Evolutionary conservation across 2,888 invertebrate species (phyloP), one percentile per base, ranked within the genome.

Genomic region (Dryocosmus kuriphilus): DNA sequence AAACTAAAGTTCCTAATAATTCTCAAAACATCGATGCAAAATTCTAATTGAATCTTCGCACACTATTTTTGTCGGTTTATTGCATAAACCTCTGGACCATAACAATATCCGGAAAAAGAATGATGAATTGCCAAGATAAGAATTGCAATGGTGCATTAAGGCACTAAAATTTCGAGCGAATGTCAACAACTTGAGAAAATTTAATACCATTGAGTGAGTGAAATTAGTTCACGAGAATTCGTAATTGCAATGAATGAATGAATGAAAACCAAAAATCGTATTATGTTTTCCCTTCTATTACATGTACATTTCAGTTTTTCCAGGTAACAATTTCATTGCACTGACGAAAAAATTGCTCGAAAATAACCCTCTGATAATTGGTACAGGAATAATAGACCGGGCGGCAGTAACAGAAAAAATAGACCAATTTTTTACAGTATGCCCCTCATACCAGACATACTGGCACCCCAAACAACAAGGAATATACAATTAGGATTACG

Each of bases 141-240:
- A 41, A 41, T 67, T 46, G 27, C 27, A 67, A 67, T 41, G 24
- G 27, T 7, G 65, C 27, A 41, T 65, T 38, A 16, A 65, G 24
- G 38, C 6, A 65, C 22, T 35, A 38, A 63, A 65, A 65, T 35
- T 30, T 4, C 11, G 22, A 35, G 63, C 1, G 22, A 63, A 63
- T 63, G 63, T 63, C 63, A 67, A 67, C 65, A 38, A 46, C 24
- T 46, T 24, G 65, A 24, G 24, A 41, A 67, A 41, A 41, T 35
- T 67, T 63, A 63, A 9, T 22, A 63, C 8, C 55, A 55, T 4
- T 22, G 22, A 55, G 46, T 6, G 19, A 51, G 14, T 6, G 19
- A 51, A 51, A n/a, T 16, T 51, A 51, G 16, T 51, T 51, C 19
- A 46, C 46, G n/a, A n/a, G n/a, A n/a, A n/a, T n/a, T n/a, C n/a